Evolutionary conservation across 2,888 invertebrate species (phyloP).

Genomic region (Drepana falcataria): DNA sequence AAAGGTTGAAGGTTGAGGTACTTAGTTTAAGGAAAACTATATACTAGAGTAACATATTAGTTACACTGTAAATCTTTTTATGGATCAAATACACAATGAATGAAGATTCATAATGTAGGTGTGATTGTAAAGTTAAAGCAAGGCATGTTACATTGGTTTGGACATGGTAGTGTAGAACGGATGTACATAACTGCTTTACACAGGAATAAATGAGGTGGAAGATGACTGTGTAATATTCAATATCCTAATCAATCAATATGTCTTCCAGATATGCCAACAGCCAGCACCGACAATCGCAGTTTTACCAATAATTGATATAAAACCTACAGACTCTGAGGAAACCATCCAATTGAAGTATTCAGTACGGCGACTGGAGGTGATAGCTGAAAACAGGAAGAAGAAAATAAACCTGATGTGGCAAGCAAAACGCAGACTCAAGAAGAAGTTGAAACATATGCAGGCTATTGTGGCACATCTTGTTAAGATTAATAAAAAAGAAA

Average conservation of each 20-base stretch:
- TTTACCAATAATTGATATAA: constrained; percentile 34
- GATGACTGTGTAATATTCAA: no score
- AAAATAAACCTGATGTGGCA: constrained; percentile 52
- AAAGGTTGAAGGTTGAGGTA: no score
- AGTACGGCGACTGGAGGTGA: constrained; percentile 46
- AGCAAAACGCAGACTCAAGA: constrained; percentile 36
- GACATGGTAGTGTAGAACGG: no score
- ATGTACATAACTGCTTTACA: no score
- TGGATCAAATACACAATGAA: no score
- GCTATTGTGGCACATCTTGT: constrained; percentile 50
- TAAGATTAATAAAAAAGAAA: constrained; percentile 23
- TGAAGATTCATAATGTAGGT: no score
- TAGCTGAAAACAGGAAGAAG: constrained; percentile 48
- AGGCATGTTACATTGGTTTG: no score
- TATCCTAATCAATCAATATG: not conserved
- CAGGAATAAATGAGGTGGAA: no score
- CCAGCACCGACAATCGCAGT: constrained; percentile 44
- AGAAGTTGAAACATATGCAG: constrained; percentile 47
- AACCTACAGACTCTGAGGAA: constrained; percentile 46
- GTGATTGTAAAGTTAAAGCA: no score
- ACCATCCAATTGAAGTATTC: constrained; percentile 51
- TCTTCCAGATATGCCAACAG: constrained; percentile 50
- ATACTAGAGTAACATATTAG: no score
- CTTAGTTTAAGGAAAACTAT: no score
- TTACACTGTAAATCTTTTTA: no score